Evolutionary conservation across 2,888 invertebrate species (phyloP).

Genomic region (Eristalis intricaria): DNA sequence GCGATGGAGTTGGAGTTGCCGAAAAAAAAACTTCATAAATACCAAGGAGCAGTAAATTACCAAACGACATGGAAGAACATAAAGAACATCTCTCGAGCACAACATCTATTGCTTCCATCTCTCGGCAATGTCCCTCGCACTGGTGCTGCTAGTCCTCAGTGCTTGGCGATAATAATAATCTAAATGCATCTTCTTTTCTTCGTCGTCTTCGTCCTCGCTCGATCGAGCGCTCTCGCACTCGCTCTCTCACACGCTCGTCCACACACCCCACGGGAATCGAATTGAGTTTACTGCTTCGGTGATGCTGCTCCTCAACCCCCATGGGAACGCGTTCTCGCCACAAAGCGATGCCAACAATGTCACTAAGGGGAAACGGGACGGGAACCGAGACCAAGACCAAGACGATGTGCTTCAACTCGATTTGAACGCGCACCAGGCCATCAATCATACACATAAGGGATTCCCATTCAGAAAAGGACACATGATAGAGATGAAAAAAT

Average conservation of each 20-base stretch:
- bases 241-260: no score
- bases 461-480: conserved; percentile 38
- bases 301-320: conserved; percentile 47
- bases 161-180: conserved; percentile 66
- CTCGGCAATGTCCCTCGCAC: conserved; percentile 30
- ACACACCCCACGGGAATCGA: not conserved
- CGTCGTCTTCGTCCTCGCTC: not conserved
- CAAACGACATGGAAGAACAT: conserved; percentile 65
- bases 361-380: conserved; percentile 3
- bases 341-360: conserved; percentile 52
- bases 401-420: conserved; percentile 9
- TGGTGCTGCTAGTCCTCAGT: not conserved
- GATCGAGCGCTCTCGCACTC: not conserved
- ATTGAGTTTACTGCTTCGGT: conserved; percentile 21
- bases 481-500: conserved; percentile 60
- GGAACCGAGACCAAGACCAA: conserved; percentile 14
- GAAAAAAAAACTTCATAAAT: conserved; percentile 54
- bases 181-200: conserved; percentile 59
- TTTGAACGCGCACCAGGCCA: conserved; percentile 42
- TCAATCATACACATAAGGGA: conserved; percentile 70
- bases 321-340: conserved; percentile 47
- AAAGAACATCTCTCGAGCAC: conserved; percentile 59
- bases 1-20: conserved; percentile 6
- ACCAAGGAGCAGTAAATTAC: conserved; percentile 70
- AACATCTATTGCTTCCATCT: conserved; percentile 43